Percentiles rank a stretch among this genome's conserved stretches.
phyloP scores from a whole-genome alignment of 2,797 vertebrate genomes.

The Xenops minutus region DNA sequence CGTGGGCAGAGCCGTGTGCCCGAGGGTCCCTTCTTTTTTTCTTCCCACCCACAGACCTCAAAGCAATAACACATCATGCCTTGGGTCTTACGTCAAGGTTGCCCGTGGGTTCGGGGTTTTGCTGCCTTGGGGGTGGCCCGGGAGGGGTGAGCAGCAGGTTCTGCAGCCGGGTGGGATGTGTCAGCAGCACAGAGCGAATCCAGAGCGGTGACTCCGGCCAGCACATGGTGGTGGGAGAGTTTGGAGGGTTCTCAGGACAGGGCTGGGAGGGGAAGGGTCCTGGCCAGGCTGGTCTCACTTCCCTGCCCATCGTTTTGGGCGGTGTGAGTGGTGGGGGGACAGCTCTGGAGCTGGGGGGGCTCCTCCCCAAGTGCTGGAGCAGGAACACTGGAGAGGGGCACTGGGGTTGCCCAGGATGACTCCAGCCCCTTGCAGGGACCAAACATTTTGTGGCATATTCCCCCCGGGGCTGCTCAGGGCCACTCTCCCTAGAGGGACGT shows the following conservation, averaged over 20 bases:
- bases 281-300: background rate
- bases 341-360: background rate
- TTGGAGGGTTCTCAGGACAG: background rate
- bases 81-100: background rate
- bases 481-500: background rate
- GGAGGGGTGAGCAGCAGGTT: background rate
- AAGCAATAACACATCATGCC: background rate
- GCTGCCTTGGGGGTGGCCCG: background rate
- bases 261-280: background rate
- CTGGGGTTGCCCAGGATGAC: background rate
- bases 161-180: background rate
- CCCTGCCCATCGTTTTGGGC: rapidly evolving
- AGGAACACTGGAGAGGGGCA: background rate
- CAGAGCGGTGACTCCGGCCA: background rate
- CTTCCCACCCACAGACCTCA: background rate
- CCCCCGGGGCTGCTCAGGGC: background rate
- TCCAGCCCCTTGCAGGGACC: background rate
- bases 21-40: background rate
- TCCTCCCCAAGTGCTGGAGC: background rate
- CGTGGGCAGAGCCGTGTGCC: rapidly evolving
- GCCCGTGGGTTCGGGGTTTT: background rate
- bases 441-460: rapidly evolving
- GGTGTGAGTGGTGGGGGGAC: background rate
- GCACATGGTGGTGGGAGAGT: background rate
- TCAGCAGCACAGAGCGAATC: background rate